phyloP scores from a whole-genome alignment of 2,888 invertebrate genomes.

The Drosophila leonis region DNA sequence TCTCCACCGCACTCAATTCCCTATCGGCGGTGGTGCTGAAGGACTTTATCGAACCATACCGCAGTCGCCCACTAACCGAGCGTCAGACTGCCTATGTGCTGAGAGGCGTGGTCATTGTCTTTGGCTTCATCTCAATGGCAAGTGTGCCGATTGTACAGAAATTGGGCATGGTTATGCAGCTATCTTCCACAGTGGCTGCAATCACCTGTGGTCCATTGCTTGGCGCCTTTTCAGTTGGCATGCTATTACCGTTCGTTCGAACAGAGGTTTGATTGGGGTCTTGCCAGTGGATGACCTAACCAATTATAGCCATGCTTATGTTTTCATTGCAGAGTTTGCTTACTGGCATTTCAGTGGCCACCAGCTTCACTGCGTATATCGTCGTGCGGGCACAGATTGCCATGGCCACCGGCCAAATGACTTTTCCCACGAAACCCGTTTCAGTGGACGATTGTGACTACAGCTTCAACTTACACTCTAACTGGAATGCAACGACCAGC shows the following conservation, averaged over 20 bases:
- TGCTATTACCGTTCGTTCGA: constrained; percentile 88
- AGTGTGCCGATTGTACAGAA: constrained; percentile 89
- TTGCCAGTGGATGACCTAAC: background rate
- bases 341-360: constrained; percentile 88
- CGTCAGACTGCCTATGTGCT: constrained; percentile 87
- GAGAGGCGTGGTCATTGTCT: constrained; percentile 88
- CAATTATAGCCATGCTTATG: background rate
- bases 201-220: constrained; percentile 89
- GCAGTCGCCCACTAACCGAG: constrained; percentile 87
- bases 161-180: constrained; percentile 89
- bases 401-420: constrained; percentile 87
- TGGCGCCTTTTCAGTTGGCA: constrained; percentile 90
- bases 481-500: constrained; percentile 49
- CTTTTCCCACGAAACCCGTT: constrained; percentile 67
- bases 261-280: constrained; percentile 85
- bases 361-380: constrained; percentile 89
- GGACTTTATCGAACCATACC: constrained; percentile 90
- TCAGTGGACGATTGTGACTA: constrained; percentile 72
- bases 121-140: constrained; percentile 88
- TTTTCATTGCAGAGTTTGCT: constrained; percentile 87
- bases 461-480: constrained; percentile 42
- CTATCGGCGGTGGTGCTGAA: constrained; percentile 92
- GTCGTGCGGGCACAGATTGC: constrained; percentile 89
- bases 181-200: constrained; percentile 88
- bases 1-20: constrained; percentile 92